Percentiles rank a stretch among this genome's conserved stretches.
Conservation (phyloP, 2,888 invertebrate genomes). For the Harpagoxenus sublaevis region DNA sequence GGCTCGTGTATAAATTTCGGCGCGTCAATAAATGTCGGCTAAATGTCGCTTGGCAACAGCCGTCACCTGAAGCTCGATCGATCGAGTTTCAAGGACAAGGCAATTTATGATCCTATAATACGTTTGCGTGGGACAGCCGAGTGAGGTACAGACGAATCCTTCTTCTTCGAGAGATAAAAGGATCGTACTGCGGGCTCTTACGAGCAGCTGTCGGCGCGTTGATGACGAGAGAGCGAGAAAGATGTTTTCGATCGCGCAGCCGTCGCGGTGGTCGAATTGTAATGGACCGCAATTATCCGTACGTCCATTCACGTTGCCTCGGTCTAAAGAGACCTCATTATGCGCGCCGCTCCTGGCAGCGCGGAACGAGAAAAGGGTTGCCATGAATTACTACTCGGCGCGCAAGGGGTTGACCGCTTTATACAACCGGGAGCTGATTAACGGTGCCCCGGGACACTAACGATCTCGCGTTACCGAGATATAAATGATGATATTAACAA, state of each 20-base stretch:
- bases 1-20: conserved; percentile 45
- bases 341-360: conserved; percentile 48
- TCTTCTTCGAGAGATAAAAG: conserved; percentile 22
- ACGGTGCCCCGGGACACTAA: conserved; percentile 73
- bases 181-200: background rate
- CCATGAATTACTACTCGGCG: conserved; percentile 59
- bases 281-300: conserved; percentile 55
- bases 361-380: conserved; percentile 68
- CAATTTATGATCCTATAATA: conserved; percentile 33
- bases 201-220: conserved; percentile 29
- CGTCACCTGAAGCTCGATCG: conserved; percentile 29
- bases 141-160: background rate
- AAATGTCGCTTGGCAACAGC: conserved; percentile 17
- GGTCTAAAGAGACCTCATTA: conserved; percentile 58
- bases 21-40: conserved; percentile 44
- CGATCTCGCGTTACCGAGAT: conserved; percentile 76
- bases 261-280: conserved; percentile 56
- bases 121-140: background rate
- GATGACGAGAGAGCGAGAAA: conserved; percentile 40
- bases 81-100: conserved; percentile 36
- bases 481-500: conserved; percentile 81
- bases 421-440: conserved; percentile 72
- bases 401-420: conserved; percentile 68
- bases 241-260: conserved; percentile 47
- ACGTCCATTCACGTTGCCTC: conserved; percentile 48